Conservation (phyloP, 2,888 invertebrate species). For the Pollenia amentaria region DNA sequence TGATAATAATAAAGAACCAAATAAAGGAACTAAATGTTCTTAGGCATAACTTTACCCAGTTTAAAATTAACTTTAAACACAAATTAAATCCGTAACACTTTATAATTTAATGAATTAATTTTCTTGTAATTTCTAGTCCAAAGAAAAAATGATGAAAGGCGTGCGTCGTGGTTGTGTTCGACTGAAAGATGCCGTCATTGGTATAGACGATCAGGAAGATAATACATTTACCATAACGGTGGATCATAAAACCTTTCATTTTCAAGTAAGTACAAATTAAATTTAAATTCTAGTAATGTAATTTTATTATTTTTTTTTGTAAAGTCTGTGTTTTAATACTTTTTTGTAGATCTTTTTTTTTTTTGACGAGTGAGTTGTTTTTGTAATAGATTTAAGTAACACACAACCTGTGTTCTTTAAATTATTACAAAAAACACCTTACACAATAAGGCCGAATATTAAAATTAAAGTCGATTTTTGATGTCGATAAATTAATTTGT, state of each 20-base stretch:
- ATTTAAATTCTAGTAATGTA: background rate
- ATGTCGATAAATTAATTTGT: too few relatives aligned
- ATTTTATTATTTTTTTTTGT: too few relatives aligned
- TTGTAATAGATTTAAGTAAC: too few relatives aligned
- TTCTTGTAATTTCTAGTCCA: slow-evolving; percentile 89
- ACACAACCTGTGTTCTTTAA: too few relatives aligned
- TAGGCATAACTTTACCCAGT: background rate
- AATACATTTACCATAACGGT: slow-evolving; percentile 99
- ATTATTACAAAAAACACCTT: too few relatives aligned
- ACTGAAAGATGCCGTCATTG: slow-evolving; percentile 98
- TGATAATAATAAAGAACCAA: too few relatives aligned
- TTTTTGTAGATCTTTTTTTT: too few relatives aligned
- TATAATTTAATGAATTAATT: background rate
- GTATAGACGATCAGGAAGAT: slow-evolving; percentile 99
- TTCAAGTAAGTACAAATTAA: slow-evolving; percentile 88
- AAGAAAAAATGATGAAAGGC: slow-evolving; percentile 99
- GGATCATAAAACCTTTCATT: slow-evolving; percentile 99
- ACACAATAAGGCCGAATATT: too few relatives aligned
- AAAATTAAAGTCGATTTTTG: too few relatives aligned
- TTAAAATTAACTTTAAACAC: background rate
- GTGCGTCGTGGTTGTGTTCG: slow-evolving; percentile 98
- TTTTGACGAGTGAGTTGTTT: too few relatives aligned
- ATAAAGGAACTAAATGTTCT: too few relatives aligned
- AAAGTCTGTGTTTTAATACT: too few relatives aligned
- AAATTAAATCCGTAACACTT: background rate